Conservation (phyloP, 37 sponge, comb jelly and placozoan genomes). For the Eunapius fragilis region DNA sequence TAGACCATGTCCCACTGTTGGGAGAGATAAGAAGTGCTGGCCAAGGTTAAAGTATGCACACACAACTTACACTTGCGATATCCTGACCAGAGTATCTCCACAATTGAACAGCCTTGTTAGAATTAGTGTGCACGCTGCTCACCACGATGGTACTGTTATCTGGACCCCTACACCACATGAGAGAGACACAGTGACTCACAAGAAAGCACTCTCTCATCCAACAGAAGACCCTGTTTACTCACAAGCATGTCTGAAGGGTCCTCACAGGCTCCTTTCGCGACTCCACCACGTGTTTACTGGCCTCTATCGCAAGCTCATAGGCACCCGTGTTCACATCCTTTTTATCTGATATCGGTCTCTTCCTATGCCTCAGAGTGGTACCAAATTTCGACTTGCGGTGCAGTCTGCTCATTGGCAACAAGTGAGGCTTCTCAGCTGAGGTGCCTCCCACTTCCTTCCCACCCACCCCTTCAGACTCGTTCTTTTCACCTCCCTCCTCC, state of each 20-base stretch:
- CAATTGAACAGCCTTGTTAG: not conserved
- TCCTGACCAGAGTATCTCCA: not conserved
- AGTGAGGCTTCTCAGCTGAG: not conserved
- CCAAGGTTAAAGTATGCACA: too few relatives aligned
- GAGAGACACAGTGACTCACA: too few relatives aligned
- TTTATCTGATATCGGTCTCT: not conserved
- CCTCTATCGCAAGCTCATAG: not conserved
- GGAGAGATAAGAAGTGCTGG: not conserved
- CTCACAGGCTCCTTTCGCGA: conserved; percentile 41
- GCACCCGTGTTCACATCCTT: not conserved
- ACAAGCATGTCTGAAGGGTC: conserved; percentile 26
- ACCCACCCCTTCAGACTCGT: too few relatives aligned
- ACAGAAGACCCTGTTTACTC: not conserved
- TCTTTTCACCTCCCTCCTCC: not conserved
- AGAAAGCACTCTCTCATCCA: too few relatives aligned
- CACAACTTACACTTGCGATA: not conserved
- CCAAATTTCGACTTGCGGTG: conserved; percentile 31
- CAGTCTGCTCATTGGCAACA: not conserved
- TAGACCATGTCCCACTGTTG: not conserved
- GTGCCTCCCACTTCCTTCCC: too few relatives aligned
- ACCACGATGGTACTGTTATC: not conserved
- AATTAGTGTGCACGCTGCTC: not conserved
- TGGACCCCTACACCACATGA: not conserved
- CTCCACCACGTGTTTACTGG: not conserved
- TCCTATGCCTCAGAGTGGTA: not conserved